phyloP scores from a whole-genome alignment of 2,888 invertebrate genomes.

The Caenorhabditis sp. region DNA sequence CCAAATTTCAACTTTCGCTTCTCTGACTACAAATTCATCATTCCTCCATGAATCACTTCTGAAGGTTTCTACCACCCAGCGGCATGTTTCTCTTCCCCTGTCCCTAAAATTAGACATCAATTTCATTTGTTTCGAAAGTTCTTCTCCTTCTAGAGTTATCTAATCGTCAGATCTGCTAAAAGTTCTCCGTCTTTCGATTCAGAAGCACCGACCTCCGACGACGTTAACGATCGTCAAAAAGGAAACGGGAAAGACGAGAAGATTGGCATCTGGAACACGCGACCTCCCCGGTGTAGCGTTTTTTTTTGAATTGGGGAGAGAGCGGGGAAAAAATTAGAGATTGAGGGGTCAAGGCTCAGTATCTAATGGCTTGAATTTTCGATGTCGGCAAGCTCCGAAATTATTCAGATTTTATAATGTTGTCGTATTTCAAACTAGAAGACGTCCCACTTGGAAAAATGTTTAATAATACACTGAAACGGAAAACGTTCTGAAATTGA shows the following conservation, averaged over 20 bases:
- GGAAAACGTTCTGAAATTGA: too few relatives aligned
- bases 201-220: constrained; percentile 50
- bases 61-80: neutral
- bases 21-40: too few relatives aligned
- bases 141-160: neutral
- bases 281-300: constrained; percentile 30
- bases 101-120: constrained; percentile 12
- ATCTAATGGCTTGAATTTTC: too few relatives aligned
- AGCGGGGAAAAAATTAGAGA: neutral
- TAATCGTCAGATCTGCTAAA: constrained; percentile 28
- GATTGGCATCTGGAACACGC: constrained; percentile 63
- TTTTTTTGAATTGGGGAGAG: constrained; percentile 30
- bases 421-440: too few relatives aligned
- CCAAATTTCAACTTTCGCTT: too few relatives aligned
- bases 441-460: too few relatives aligned
- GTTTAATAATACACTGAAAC: too few relatives aligned
- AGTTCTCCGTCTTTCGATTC: constrained; percentile 31
- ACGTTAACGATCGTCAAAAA: constrained; percentile 45
- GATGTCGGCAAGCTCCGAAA: too few relatives aligned
- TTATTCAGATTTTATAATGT: too few relatives aligned
- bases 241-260: neutral
- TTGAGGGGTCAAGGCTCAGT: too few relatives aligned
- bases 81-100: constrained; percentile 25
- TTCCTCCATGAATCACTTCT: constrained; percentile 12
- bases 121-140: constrained; percentile 26